A percentile compares a stretch with the other conserved stretches of the same genome.
phyloP scores from a whole-genome alignment of 2,888 invertebrate genomes.

The Calephelis perditalis region DNA sequence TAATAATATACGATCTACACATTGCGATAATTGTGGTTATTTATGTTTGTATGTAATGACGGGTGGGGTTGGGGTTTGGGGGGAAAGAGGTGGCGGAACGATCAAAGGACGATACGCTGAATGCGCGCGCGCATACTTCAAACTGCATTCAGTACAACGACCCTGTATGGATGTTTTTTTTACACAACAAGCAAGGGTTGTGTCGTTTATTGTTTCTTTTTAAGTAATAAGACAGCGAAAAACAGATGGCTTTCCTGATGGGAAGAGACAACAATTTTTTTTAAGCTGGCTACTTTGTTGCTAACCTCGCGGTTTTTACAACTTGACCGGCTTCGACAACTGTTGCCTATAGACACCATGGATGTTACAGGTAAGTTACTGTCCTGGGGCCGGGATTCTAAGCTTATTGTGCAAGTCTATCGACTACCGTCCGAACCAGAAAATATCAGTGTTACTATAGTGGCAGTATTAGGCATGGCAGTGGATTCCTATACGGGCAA shows the following conservation, averaged over 20 bases:
- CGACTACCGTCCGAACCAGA: too few species aligned
- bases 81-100: constrained; percentile 27
- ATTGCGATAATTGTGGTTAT: constrained; percentile 28
- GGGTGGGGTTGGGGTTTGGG: constrained; percentile 31
- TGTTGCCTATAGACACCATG: too few species aligned
- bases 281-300: too few species aligned
- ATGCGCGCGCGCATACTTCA: constrained; percentile 50
- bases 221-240: neutral
- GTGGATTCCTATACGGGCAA: too few species aligned
- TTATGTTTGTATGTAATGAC: constrained; percentile 23
- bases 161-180: constrained; percentile 30
- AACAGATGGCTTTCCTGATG: neutral
- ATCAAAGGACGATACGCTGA: constrained; percentile 57
- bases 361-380: too few species aligned
- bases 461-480: too few species aligned
- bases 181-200: neutral
- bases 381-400: too few species aligned
- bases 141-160: constrained; percentile 14
- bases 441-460: too few species aligned
- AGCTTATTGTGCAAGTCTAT: too few species aligned
- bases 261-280: too few species aligned
- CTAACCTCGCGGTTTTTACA: too few species aligned
- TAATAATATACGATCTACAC: constrained; percentile 17
- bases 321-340: too few species aligned
- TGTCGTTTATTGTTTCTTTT: neutral